A percentile compares a stretch with the other conserved stretches of the same genome.
Conservation (phyloP, 2,113 vertebrate genomes). For the Paradoxurus hermaphroditus region DNA sequence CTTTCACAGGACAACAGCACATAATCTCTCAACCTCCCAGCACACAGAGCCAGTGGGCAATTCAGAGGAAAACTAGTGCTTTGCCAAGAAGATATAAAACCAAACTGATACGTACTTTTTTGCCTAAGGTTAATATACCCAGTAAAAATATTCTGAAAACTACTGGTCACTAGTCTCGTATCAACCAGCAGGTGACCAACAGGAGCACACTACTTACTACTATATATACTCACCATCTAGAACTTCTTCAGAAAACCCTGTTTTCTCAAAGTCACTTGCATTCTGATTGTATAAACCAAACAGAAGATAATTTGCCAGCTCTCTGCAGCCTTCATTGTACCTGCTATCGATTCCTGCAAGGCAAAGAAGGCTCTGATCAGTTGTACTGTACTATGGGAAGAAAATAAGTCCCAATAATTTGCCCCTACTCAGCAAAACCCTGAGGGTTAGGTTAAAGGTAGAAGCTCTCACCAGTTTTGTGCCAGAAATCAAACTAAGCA, state of each 20-base stretch:
- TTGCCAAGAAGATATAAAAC: conserved; percentile 11
- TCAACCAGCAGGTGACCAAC: background rate
- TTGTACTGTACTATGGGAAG: background rate
- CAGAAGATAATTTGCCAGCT: conserved; percentile 95
- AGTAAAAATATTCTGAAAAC: conserved; percentile 42
- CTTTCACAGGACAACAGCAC: conserved; percentile 17
- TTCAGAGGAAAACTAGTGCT: background rate
- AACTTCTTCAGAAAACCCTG: conserved; percentile 94
- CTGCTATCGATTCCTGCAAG: conserved; percentile 95
- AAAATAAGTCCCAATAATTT: background rate
- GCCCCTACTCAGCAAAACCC: background rate
- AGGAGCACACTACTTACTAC: background rate
- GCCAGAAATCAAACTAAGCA: background rate
- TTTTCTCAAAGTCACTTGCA: conserved; percentile 86
- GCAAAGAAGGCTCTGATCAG: conserved; percentile 42
- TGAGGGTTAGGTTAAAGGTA: background rate
- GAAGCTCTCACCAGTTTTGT: background rate
- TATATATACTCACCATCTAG: conserved; percentile 90
- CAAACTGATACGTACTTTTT: background rate
- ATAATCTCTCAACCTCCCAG: background rate
- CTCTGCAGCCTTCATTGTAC: conserved; percentile 96
- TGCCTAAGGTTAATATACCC: conserved; percentile 25
- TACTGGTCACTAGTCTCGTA: background rate
- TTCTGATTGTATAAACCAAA: conserved; percentile 93
- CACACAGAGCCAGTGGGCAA: background rate